Conservation (phyloP, 2,888 invertebrate species). For the Caenorhabditis auriculariae region DNA sequence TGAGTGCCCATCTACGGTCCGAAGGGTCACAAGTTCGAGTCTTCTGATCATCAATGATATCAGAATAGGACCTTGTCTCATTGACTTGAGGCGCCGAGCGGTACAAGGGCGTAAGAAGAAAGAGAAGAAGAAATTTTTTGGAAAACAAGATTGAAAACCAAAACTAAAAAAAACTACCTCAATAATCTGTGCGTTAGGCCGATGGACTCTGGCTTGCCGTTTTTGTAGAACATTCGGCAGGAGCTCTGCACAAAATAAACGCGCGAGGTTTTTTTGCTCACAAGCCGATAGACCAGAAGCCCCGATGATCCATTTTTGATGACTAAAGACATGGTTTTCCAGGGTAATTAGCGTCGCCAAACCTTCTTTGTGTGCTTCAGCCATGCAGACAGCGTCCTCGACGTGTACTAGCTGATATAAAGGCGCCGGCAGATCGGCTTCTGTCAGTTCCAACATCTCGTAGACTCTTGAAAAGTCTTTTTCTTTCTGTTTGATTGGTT, state of each 20-base stretch:
- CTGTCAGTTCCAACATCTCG: constrained; percentile 53
- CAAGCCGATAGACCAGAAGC: constrained; percentile 95
- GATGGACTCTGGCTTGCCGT: constrained; percentile 98
- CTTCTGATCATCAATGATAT: too few species aligned
- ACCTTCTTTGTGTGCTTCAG: constrained; percentile 99
- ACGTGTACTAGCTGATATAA: constrained; percentile 92
- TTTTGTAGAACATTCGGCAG: constrained; percentile 95
- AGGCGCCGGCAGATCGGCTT: constrained; percentile 42
- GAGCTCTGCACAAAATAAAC: constrained; percentile 99
- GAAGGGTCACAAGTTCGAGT: too few species aligned
- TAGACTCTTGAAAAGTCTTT: constrained; percentile 39
- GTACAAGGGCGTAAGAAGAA: too few species aligned
- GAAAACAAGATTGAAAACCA: too few species aligned
- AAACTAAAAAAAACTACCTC: too few species aligned
- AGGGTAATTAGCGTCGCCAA: background rate
- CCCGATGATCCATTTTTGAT: constrained; percentile 98
- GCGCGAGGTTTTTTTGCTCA: constrained; percentile 71
- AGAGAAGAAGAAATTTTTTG: too few species aligned
- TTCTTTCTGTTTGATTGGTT: background rate
- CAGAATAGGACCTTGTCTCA: too few species aligned
- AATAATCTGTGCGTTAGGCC: constrained; percentile 97
- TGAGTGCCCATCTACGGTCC: too few species aligned
- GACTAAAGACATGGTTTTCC: constrained; percentile 72
- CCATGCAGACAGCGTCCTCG: constrained; percentile 93
- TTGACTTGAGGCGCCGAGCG: too few species aligned